These are phyloP conservation scores for Caenorhabditis latens DNA, from an alignment of 1,140 invertebrate genomes.

Conservation along the genomic window DNA sequence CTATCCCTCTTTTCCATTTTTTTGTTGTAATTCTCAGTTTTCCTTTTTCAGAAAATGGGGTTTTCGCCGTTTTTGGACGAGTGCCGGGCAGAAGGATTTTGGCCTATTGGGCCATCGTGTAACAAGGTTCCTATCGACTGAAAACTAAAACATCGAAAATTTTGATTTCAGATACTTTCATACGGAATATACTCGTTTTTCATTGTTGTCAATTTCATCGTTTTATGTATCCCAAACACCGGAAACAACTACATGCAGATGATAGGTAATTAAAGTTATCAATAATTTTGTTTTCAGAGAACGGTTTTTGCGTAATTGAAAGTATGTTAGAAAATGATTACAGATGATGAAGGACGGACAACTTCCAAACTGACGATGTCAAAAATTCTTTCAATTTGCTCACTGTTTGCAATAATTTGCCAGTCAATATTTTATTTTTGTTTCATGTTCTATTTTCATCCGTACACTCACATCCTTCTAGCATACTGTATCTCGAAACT, in stretches of 20 bases:
- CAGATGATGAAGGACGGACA: slow-evolving; percentile 17
- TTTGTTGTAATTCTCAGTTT: background rate
- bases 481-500: slow-evolving; percentile 53
- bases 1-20: background rate
- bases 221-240: slow-evolving; percentile 36
- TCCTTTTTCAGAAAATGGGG: background rate
- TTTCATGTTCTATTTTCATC: slow-evolving; percentile 57
- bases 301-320: background rate
- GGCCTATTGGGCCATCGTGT: slow-evolving; percentile 36
- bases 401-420: slow-evolving; percentile 37
- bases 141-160: background rate
- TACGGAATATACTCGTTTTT: slow-evolving; percentile 33
- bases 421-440: slow-evolving; percentile 52
- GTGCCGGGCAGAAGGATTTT: slow-evolving; percentile 21
- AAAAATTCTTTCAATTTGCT: slow-evolving; percentile 37
- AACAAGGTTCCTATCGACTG: background rate
- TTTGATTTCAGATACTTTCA: slow-evolving; percentile 1
- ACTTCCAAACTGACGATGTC: slow-evolving; percentile 31
- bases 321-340: background rate
- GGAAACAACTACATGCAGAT: slow-evolving; percentile 10
- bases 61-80: slow-evolving; percentile 39
- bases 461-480: slow-evolving; percentile 56
- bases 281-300: background rate
- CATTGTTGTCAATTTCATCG: slow-evolving; percentile 29
- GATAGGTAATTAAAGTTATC: background rate